Base-by-base conservation (phyloP, 2,113 vertebrate species). In the Vidua macroura region DNA sequence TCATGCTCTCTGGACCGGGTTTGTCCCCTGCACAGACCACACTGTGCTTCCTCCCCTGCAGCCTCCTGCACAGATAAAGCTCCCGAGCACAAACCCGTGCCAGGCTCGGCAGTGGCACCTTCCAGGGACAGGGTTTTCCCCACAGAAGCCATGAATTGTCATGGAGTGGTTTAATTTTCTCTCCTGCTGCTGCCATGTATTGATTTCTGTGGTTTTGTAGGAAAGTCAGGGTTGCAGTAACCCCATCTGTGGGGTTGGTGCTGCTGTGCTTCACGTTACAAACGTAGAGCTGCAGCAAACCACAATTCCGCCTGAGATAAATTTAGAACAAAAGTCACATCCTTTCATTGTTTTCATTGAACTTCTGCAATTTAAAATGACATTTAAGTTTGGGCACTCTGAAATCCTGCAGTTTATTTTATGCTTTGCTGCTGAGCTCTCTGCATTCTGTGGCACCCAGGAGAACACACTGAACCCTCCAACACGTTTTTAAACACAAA, bases 321-420 rank as follows among this genome's bases (percentile, higher is more conserved):
- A 89, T 96, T 95, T 96, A 92, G 95, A 96, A 74, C 92, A 39
- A 64, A 96, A 95, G 94, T 97, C 95, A 96, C 93, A 96, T 96
- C 96, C 94, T 96, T 82, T 88, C 93, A 96, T 96, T 96, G 95
- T 97, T 96, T 72, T 92, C 95, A 92, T 48, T 96, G 92, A 90
- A 60, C 64, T 86, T 39, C 49, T 41, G 83, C 88, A 72, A 94
- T 95, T 83, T 88, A 90, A 96, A 92, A 82, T 92, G 88, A 83
- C 93, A 93, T 86, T 96, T 83, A 49, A 69, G 76, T 86, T 95
- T 30, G 73, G 86, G 93, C 37, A 31, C 83, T 62, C 85, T 73
- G 92, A 93, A 88, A 92, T 86, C 69, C 68, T 81, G 56, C 33
- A 41, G 63, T 88, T 95, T 80, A 33, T 84, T 86, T 84, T 25